These are phyloP conservation scores for Eupithecia abbreviata DNA, from an alignment of 2,888 invertebrate species.

Conservation along the genomic window DNA sequence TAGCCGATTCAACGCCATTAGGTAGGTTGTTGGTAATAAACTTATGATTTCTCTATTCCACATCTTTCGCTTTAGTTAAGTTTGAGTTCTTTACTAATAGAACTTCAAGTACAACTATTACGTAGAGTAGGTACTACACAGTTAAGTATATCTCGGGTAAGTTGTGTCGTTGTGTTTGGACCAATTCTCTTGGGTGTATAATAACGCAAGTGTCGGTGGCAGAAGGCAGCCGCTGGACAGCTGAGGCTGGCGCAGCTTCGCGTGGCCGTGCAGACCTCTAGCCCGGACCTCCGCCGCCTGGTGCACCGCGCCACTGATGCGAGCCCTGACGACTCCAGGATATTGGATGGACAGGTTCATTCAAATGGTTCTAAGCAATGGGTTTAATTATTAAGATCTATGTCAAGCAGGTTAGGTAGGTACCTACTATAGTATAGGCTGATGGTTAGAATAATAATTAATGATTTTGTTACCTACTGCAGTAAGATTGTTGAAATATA, in stretches of 20 bases:
- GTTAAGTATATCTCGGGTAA: conserved; percentile 1
- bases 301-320: conserved; percentile 7
- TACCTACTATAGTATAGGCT: no score
- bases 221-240: neutral
- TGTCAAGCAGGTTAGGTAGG: no score
- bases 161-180: conserved; percentile 30
- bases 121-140: neutral
- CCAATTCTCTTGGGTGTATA: neutral
- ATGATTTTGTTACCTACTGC: no score
- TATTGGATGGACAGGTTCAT: conserved; percentile 52
- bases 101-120: neutral
- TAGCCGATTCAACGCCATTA: neutral
- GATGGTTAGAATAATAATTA: no score
- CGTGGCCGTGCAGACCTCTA: conserved; percentile 45
- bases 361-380: neutral
- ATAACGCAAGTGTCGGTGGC: neutral
- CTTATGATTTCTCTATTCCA: neutral
- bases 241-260: neutral
- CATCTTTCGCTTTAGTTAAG: neutral
- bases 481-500: no score
- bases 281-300: conserved; percentile 47
- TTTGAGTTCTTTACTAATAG: neutral
- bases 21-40: conserved; percentile 1
- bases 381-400: no score
- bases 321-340: conserved; percentile 51